phyloP scores from a whole-genome alignment of 2,797 vertebrate genomes.

The Xenops minutus region DNA sequence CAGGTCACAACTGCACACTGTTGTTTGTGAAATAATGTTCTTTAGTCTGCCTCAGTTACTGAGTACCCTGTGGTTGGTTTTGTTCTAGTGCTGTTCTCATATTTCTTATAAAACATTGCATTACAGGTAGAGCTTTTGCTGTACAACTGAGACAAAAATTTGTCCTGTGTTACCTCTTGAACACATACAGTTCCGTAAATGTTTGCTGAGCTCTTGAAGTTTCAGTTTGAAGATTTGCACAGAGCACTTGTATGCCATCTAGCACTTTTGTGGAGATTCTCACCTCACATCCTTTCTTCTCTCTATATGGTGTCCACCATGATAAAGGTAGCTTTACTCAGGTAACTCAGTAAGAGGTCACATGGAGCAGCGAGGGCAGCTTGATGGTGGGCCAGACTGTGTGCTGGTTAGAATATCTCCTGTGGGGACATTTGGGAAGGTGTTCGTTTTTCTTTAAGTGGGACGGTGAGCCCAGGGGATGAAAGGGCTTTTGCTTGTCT shows the following conservation, averaged over 20 bases:
- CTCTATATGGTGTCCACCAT: neutral
- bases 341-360: neutral
- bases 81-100: neutral
- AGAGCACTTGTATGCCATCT: neutral
- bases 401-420: neutral
- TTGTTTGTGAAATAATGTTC: neutral
- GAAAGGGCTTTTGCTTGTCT: neutral
- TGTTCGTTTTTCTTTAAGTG: neutral
- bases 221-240: neutral
- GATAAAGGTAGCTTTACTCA: neutral
- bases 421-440: neutral
- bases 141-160: neutral
- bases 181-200: neutral
- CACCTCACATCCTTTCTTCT: neutral
- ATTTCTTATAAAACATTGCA: neutral
- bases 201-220: neutral
- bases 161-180: neutral
- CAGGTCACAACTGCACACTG: fast-evolving
- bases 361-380: neutral
- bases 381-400: neutral
- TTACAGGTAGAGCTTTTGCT: neutral
- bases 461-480: neutral
- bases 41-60: neutral
- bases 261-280: neutral
- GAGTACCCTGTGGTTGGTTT: neutral